Conservation (phyloP, 1,140 invertebrate genomes). For the Lepidurus arcticus region DNA sequence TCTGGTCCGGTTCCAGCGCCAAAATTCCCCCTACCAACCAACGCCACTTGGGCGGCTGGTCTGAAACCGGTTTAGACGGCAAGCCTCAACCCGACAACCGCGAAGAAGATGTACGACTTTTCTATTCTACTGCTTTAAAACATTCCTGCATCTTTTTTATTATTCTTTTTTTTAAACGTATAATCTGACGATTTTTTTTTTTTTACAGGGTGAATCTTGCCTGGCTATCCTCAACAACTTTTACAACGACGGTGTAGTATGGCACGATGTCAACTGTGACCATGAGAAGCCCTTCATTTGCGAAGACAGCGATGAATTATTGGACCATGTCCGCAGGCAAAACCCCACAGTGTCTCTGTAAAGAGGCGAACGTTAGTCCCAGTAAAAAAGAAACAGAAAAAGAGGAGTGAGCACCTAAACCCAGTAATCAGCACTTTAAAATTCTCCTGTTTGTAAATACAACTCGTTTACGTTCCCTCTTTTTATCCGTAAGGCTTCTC, state of each 20-base stretch:
- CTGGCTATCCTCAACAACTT: slow-evolving; percentile 85
- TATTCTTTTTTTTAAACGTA: background rate
- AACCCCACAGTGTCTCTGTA: slow-evolving; percentile 76
- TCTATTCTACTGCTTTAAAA: background rate
- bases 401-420: background rate
- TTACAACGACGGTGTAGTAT: slow-evolving; percentile 85
- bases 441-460: slow-evolving; percentile 7
- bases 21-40: slow-evolving; percentile 82
- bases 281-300: slow-evolving; percentile 88
- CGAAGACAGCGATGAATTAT: slow-evolving; percentile 84
- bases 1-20: slow-evolving; percentile 84
- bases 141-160: background rate
- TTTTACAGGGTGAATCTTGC: slow-evolving; percentile 79
- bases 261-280: slow-evolving; percentile 87
- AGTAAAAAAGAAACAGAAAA: background rate
- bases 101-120: slow-evolving; percentile 55
- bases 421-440: background rate
- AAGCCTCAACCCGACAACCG: slow-evolving; percentile 82
- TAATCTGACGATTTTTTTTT: slow-evolving; percentile 27
- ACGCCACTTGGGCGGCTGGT: slow-evolving; percentile 81
- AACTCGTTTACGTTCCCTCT: background rate
- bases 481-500: background rate
- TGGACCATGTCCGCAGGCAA: slow-evolving; percentile 79
- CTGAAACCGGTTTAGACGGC: slow-evolving; percentile 73
- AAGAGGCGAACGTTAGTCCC: slow-evolving; percentile 39